A percentile compares a stretch with the other conserved stretches of the same genome.
Evolutionary conservation across 1,140 invertebrate species (phyloP).

Genomic region (Lepidostoma basale): DNA sequence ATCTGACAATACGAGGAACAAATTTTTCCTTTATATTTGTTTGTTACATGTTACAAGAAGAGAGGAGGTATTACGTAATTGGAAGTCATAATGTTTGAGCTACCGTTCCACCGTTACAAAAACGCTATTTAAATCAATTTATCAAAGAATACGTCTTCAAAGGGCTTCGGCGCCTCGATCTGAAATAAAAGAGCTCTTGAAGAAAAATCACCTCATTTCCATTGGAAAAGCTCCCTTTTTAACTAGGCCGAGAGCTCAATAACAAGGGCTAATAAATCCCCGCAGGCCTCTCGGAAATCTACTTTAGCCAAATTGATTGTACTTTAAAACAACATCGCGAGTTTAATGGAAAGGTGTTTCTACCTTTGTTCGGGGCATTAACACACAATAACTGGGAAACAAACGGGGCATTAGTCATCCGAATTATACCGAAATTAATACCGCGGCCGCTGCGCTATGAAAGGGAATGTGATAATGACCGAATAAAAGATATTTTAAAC

Average conservation of each 20-base stretch:
- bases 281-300: constrained; percentile 4
- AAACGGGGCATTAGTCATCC: no score
- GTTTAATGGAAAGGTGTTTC: background rate
- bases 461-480: no score
- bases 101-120: background rate
- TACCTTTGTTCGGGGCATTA: no score
- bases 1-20: no score
- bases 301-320: constrained; percentile 20
- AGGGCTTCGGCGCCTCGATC: constrained; percentile 18
- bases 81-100: background rate
- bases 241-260: constrained; percentile 19
- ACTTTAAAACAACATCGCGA: background rate
- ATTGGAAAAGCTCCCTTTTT: constrained; percentile 16
- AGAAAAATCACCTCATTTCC: constrained; percentile 31
- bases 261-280: constrained; percentile 21
- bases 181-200: constrained; percentile 22
- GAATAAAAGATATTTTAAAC: no score
- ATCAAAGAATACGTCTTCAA: constrained; percentile 22
- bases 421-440: no score
- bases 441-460: no score
- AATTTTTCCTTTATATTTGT: no score
- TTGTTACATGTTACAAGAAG: background rate
- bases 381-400: no score
- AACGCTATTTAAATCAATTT: constrained; percentile 22
- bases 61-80: constrained; percentile 1